Percentiles rank a stretch among this genome's conserved stretches.
Conservation (phyloP, 1,140 invertebrate genomes). For the Eriocheir sinensis region DNA sequence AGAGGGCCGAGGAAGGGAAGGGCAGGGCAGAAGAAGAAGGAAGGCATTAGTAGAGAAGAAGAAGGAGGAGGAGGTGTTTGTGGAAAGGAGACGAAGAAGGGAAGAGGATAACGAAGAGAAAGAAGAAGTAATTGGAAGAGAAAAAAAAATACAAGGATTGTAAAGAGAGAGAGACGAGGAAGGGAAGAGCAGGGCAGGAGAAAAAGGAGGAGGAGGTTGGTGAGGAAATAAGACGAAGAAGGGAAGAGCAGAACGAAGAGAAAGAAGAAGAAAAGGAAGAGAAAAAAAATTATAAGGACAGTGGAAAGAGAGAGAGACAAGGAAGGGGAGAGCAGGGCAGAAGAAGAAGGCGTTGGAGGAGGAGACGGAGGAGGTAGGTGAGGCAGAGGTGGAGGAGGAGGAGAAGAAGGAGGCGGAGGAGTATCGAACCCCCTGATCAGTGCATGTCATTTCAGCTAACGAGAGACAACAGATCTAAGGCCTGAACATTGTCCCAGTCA, state of each 20-base stretch:
- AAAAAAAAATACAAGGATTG: no score
- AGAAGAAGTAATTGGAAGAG: no score
- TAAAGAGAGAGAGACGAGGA: background rate
- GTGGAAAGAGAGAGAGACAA: background rate
- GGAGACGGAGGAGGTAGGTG: background rate
- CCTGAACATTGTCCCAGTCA: conserved; percentile 37
- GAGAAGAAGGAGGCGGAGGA: background rate
- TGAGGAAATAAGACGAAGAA: background rate
- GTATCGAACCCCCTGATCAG: conserved; percentile 56
- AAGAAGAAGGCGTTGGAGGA: background rate
- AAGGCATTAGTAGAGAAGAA: no score
- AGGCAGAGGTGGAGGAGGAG: background rate
- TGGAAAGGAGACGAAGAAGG: background rate
- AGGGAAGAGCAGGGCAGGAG: background rate
- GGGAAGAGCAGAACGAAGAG: background rate
- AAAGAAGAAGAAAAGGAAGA: background rate
- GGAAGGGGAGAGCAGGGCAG: background rate
- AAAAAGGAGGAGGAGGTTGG: background rate
- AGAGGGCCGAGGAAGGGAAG: no score
- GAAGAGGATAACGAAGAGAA: background rate
- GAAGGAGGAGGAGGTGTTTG: background rate
- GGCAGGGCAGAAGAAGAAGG: no score
- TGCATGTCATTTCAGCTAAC: conserved; percentile 72
- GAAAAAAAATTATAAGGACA: no score
- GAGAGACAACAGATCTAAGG: conserved; percentile 63